Percentiles rank a stretch among this genome's conserved stretches.
Conservation (phyloP, 2,888 invertebrate genomes). For the Himalopsyche kuldschensis region DNA sequence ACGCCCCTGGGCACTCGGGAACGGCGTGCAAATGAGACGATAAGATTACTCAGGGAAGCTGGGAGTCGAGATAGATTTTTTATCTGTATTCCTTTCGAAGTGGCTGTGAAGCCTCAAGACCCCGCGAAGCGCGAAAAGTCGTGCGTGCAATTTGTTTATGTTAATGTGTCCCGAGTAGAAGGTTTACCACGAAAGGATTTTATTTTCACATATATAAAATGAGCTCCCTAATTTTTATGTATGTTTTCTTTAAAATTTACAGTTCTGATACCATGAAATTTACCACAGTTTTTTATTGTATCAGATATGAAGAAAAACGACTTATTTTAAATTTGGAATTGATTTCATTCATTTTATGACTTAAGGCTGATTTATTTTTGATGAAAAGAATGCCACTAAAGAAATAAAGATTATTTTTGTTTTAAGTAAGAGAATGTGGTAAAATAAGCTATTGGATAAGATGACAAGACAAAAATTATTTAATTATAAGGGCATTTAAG, state of each 20-base stretch:
- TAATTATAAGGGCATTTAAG: too few species aligned
- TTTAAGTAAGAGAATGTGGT: too few species aligned
- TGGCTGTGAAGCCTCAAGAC: not conserved
- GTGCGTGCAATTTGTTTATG: slow-evolving; percentile 24
- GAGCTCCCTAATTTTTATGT: not conserved
- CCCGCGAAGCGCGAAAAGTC: not conserved
- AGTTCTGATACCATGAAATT: too few species aligned
- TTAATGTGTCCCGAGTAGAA: slow-evolving; percentile 7
- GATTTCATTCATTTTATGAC: too few species aligned
- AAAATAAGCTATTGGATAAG: too few species aligned
- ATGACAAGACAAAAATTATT: too few species aligned
- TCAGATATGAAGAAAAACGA: too few species aligned
- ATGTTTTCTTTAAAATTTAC: not conserved
- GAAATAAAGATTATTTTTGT: too few species aligned
- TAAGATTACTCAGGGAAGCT: slow-evolving; percentile 3
- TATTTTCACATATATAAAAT: not conserved
- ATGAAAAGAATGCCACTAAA: too few species aligned
- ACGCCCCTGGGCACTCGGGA: not conserved
- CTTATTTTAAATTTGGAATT: too few species aligned
- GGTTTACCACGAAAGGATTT: slow-evolving; percentile 1
- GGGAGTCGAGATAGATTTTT: not conserved
- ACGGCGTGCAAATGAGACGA: slow-evolving; percentile 21
- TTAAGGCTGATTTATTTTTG: too few species aligned
- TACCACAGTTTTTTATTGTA: too few species aligned
- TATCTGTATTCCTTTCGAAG: not conserved